A percentile compares a stretch with the other conserved stretches of the same genome.
Evolutionary conservation across 2,888 invertebrate genomes (phyloP).

Genomic region (Nemotelus pantherinus): DNA sequence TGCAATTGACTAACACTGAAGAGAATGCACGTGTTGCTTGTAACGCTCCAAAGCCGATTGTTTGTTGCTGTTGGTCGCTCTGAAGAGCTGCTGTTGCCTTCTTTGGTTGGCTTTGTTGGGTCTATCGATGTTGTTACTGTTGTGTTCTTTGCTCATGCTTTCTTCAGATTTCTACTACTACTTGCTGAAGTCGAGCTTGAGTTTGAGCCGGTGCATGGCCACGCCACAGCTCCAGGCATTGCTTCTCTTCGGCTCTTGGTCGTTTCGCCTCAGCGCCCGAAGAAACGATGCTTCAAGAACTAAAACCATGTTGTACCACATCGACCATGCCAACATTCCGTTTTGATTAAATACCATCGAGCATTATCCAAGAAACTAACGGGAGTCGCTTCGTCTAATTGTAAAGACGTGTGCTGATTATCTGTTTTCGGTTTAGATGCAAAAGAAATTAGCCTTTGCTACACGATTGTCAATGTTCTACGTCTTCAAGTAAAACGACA

Average conservation of each 20-base stretch:
- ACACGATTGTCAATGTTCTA: not conserved
- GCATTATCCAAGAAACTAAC: constrained; percentile 38
- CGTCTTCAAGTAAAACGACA: not conserved
- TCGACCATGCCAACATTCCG: constrained; percentile 33
- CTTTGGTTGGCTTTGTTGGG: not conserved
- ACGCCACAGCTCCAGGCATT: not conserved
- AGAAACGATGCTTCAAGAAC: constrained; percentile 31
- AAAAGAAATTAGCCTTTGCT: constrained; percentile 21
- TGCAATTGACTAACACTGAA: not conserved
- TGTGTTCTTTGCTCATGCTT: not conserved
- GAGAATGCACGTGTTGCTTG: constrained; percentile 21
- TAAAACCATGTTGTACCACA: constrained; percentile 24
- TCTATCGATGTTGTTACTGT: not conserved
- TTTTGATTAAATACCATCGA: constrained; percentile 39
- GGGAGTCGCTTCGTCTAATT: constrained; percentile 29
- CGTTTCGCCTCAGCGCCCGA: constrained; percentile 33
- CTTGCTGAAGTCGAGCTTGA: too few species aligned
- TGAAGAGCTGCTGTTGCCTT: not conserved
- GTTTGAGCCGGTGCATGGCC: not conserved
- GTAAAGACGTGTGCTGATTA: constrained; percentile 36
- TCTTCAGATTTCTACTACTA: not conserved
- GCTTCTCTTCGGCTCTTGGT: not conserved
- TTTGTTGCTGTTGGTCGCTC: constrained; percentile 12
- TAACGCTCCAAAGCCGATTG: constrained; percentile 28
- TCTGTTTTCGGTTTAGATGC: constrained; percentile 28